Percentiles rank a stretch among this genome's conserved stretches.
Conservation (phyloP, 92 coral and sea anemone species). For the Actinernus sp. region DNA sequence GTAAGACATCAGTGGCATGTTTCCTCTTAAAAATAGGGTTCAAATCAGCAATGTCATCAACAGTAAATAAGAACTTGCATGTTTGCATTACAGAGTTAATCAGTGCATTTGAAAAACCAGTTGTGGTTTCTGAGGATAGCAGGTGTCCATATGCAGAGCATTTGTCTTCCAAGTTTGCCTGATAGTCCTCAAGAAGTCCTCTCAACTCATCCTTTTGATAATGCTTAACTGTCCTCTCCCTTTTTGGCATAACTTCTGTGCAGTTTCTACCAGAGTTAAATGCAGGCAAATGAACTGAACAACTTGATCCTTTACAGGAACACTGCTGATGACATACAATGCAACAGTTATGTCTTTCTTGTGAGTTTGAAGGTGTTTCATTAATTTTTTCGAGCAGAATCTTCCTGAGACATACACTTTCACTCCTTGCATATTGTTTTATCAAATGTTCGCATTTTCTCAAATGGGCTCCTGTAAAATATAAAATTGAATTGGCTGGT, state of each 20-base stretch:
- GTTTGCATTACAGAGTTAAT: conserved; percentile 37
- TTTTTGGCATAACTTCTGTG: too few species aligned
- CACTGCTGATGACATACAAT: conserved; percentile 25
- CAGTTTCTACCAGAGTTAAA: too few species aligned
- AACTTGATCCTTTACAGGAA: background rate
- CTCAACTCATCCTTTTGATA: too few species aligned
- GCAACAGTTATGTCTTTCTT: conserved; percentile 31
- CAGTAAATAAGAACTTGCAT: conserved; percentile 41
- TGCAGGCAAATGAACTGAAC: too few species aligned
- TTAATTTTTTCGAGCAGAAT: conserved; percentile 1
- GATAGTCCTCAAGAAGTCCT: too few species aligned
- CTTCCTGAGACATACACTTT: conserved; percentile 30
- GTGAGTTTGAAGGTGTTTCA: background rate
- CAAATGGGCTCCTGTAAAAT: conserved; percentile 37
- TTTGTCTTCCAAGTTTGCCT: too few species aligned
- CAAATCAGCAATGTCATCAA: conserved; percentile 19
- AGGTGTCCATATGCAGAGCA: too few species aligned
- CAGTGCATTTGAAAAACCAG: conserved; percentile 40
- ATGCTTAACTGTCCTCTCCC: too few species aligned
- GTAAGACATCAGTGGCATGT: too few species aligned
- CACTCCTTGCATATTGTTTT: conserved; percentile 28
- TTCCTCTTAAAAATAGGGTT: conserved; percentile 36
- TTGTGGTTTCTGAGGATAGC: conserved; percentile 48
- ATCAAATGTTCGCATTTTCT: conserved; percentile 30
- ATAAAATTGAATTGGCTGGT: conserved; percentile 33